A percentile compares a stretch with the other conserved stretches of the same genome.
These are phyloP conservation scores for Pollenia labialis DNA, from an alignment of 2,888 invertebrate species.

Conservation along the genomic window DNA sequence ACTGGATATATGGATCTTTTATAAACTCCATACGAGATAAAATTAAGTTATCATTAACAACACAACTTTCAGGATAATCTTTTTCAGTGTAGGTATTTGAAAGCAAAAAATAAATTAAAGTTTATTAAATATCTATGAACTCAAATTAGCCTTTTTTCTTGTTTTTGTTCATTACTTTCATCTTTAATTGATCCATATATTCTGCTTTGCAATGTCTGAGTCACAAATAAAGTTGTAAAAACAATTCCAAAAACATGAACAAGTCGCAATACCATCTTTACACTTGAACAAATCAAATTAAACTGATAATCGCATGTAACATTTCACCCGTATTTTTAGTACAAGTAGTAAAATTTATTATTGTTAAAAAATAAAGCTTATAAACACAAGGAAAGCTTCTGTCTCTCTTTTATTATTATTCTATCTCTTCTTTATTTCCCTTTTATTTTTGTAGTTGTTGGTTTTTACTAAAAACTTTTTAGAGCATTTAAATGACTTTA, in stretches of 20 bases:
- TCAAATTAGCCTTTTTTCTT: not conserved
- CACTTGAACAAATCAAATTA: conserved; percentile 18
- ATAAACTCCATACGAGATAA: not conserved
- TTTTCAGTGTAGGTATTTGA: not conserved
- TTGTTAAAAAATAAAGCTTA: no score
- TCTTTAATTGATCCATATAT: conserved; percentile 21
- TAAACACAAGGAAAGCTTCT: no score
- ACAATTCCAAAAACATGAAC: not conserved
- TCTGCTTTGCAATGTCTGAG: not conserved
- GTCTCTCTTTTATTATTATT: not conserved
- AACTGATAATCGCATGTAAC: conserved; percentile 21
- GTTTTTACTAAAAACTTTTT: no score
- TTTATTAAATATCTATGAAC: no score
- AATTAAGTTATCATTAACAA: not conserved
- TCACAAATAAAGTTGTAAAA: conserved; percentile 11
- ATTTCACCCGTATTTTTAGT: not conserved
- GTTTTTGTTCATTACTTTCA: conserved; percentile 17
- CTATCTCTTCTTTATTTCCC: not conserved
- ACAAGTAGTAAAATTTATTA: not conserved
- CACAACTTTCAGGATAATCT: conserved; percentile 7
- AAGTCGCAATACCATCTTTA: conserved; percentile 21
- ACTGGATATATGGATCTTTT: conserved; percentile 14
- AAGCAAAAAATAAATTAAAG: not conserved
- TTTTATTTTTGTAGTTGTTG: not conserved
- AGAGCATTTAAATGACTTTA: not conserved